Conservation (phyloP, 2,888 invertebrate species). For the Actias luna region DNA sequence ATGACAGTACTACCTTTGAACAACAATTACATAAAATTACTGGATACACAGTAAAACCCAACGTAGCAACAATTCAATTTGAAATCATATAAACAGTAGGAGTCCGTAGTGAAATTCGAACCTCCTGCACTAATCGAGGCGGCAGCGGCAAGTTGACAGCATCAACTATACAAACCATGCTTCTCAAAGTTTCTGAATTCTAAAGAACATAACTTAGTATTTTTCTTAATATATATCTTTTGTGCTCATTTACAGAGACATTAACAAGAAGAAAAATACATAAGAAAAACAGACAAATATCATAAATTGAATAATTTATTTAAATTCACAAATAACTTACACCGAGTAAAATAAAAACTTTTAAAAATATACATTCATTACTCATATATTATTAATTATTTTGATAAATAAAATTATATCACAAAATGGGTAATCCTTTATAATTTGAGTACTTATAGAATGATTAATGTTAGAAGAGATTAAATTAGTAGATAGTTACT, state of each 20-base stretch:
- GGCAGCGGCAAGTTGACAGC: too few relatives aligned
- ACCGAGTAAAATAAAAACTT: conserved; percentile 52
- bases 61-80: too few relatives aligned
- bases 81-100: too few relatives aligned
- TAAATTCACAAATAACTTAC: conserved; percentile 69
- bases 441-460: conserved; percentile 25
- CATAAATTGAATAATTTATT: conserved; percentile 67
- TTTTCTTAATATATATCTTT: neutral
- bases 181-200: too few relatives aligned
- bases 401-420: conserved; percentile 41
- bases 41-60: too few relatives aligned
- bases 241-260: neutral
- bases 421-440: conserved; percentile 45
- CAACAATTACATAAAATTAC: too few relatives aligned
- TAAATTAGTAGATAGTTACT: conserved; percentile 4
- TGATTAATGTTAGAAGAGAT: conserved; percentile 20
- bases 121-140: too few relatives aligned
- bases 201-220: too few relatives aligned
- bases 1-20: too few relatives aligned
- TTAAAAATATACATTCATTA: conserved; percentile 36
- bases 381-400: conserved; percentile 20
- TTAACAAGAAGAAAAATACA: conserved; percentile 24
- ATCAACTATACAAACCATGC: too few relatives aligned
- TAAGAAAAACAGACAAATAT: too few relatives aligned
- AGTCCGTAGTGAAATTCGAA: too few relatives aligned